A percentile compares a stretch with the other conserved stretches of the same genome.
Evolutionary conservation across 2,888 invertebrate species (phyloP).

Genomic region (Stramonita haemastoma): DNA sequence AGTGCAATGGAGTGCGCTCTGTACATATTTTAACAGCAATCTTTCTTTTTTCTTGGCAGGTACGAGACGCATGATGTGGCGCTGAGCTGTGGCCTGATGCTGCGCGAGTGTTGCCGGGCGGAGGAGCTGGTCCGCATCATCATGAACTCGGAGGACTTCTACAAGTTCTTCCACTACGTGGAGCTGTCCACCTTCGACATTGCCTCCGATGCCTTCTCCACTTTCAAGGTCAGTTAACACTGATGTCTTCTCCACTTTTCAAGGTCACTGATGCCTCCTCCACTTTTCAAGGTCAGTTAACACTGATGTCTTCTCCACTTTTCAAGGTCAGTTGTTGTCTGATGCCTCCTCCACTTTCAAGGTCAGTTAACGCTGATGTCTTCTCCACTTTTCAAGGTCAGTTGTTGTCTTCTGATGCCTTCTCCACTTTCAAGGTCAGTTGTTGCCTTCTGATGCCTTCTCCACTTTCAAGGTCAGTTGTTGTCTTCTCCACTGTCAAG

Average conservation of each 20-base stretch:
- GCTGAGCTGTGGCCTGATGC: slow-evolving; percentile 98
- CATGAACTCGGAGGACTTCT: slow-evolving; percentile 98
- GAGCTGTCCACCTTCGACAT: slow-evolving; percentile 99
- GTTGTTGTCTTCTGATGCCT: too few relatives aligned
- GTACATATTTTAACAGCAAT: too few relatives aligned
- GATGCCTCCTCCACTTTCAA: slow-evolving; percentile 99
- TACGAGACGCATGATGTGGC: slow-evolving; percentile 99
- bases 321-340: slow-evolving; percentile 97
- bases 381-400: too few relatives aligned
- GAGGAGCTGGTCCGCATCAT: slow-evolving; percentile 96
- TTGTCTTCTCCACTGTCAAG: too few relatives aligned
- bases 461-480: slow-evolving; percentile 96
- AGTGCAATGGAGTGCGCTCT: too few relatives aligned
- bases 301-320: slow-evolving; percentile 96
- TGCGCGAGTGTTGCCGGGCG: slow-evolving; percentile 97
- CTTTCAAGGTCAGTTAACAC: slow-evolving; percentile 90
- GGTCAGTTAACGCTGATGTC: slow-evolving; percentile 80
- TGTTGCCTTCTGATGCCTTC: slow-evolving; percentile 91
- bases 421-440: too few relatives aligned
- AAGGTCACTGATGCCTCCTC: too few relatives aligned
- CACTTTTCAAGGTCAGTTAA: too few relatives aligned
- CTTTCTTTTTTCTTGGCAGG: slow-evolving; percentile 79
- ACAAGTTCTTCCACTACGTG: slow-evolving; percentile 99
- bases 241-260: too few relatives aligned
- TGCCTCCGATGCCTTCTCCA: slow-evolving; percentile 99